Conservation (phyloP, 2,113 vertebrate genomes). For the Chionomys nivalis region DNA sequence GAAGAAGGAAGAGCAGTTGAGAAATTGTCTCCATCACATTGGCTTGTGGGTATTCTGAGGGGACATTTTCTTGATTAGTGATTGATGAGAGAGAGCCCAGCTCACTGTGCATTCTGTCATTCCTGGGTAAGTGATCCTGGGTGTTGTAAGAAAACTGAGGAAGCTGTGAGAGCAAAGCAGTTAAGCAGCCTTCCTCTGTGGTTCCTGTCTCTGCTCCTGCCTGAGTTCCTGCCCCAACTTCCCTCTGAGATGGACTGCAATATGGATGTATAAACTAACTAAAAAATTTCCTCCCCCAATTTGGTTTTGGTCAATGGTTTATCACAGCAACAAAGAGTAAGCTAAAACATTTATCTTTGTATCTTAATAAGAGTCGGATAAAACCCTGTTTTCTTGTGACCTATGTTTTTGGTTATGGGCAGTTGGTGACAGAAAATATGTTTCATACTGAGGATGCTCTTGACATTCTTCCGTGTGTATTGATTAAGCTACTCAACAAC, state of each 20-base stretch:
- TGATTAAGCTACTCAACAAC: not conserved
- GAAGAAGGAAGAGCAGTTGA: not conserved
- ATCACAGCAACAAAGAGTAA: not conserved
- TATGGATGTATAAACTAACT: not conserved
- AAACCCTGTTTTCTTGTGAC: not conserved
- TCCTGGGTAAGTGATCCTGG: not conserved
- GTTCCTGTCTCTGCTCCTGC: not conserved
- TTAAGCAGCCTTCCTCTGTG: not conserved
- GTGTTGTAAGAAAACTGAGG: not conserved
- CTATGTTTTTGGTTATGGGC: not conserved
- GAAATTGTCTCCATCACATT: not conserved
- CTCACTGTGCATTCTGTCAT: not conserved
- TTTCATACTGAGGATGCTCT: not conserved
- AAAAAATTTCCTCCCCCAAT: not conserved
- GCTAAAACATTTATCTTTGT: not conserved
- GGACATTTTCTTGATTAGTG: not conserved
- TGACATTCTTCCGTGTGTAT: not conserved
- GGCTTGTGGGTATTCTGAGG: not conserved
- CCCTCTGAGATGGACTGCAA: too few species aligned
- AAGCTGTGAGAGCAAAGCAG: not conserved
- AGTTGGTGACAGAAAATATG: not conserved
- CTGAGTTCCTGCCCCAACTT: not conserved
- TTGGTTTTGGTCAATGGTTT: not conserved
- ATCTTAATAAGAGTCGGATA: not conserved
- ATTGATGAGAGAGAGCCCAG: not conserved